phyloP scores from a whole-genome alignment of 2,888 invertebrate species.

The Rhagonycha lutea region DNA sequence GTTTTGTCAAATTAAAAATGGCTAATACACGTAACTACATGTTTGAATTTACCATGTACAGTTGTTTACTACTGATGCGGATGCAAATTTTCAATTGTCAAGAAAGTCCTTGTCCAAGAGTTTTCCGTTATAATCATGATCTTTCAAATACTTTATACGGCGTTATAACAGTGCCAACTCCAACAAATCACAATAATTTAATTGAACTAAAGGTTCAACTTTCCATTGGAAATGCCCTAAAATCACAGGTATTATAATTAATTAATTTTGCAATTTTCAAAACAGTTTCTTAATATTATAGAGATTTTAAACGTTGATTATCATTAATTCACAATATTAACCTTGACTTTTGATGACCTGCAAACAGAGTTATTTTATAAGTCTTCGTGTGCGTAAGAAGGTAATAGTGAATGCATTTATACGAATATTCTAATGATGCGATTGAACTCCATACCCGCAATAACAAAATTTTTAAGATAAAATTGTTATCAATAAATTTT shows the following conservation, averaged over 20 bases:
- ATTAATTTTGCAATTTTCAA: not conserved
- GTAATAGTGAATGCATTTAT: no score
- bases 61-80: not conserved
- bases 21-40: not conserved
- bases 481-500: no score
- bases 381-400: no score
- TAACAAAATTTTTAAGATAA: no score
- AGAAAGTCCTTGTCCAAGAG: not conserved
- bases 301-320: no score
- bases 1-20: not conserved
- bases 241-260: not conserved
- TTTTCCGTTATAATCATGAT: not conserved
- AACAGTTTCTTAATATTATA: not conserved
- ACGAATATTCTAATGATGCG: no score
- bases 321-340: no score
- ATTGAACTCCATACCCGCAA: no score
- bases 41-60: not conserved
- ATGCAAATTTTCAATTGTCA: not conserved
- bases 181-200: not conserved
- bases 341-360: no score
- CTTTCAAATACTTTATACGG: not conserved
- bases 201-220: not conserved
- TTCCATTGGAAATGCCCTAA: not conserved
- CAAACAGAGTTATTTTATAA: no score
- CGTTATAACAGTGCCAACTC: not conserved